These are phyloP conservation scores for Hyperopisus bebe DNA, from an alignment of 2,113 vertebrate genomes.

Conservation along the genomic window DNA sequence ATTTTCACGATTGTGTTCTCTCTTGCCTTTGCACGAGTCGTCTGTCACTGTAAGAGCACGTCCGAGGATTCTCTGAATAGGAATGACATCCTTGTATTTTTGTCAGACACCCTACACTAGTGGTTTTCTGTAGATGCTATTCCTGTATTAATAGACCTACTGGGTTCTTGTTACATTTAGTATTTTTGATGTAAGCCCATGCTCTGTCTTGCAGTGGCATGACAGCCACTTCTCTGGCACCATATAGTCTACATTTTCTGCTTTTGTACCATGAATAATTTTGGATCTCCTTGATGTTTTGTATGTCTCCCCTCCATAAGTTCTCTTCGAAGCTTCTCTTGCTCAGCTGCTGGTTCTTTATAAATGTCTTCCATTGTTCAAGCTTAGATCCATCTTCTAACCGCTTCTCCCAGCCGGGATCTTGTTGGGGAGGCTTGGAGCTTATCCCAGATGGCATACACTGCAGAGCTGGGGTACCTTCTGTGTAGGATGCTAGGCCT, in stretches of 20 bases:
- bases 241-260: neutral
- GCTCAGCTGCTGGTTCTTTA: neutral
- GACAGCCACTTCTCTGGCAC: neutral
- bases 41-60: neutral
- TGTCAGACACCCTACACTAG: neutral
- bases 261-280: neutral
- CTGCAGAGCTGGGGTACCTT: neutral
- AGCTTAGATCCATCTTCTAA: neutral
- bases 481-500: neutral
- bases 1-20: neutral
- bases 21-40: neutral
- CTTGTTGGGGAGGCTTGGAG: neutral
- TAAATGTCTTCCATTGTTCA: neutral
- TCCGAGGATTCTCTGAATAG: neutral
- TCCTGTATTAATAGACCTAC: neutral
- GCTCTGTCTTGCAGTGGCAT: neutral
- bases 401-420: neutral
- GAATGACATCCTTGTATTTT: neutral
- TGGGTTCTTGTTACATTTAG: neutral
- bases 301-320: neutral
- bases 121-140: neutral
- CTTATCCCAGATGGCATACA: neutral
- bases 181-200: neutral
- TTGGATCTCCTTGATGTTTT: neutral
- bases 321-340: neutral